Evolutionary conservation across 2,797 vertebrate species (phyloP).

Genomic region (Cyprinella venusta): DNA sequence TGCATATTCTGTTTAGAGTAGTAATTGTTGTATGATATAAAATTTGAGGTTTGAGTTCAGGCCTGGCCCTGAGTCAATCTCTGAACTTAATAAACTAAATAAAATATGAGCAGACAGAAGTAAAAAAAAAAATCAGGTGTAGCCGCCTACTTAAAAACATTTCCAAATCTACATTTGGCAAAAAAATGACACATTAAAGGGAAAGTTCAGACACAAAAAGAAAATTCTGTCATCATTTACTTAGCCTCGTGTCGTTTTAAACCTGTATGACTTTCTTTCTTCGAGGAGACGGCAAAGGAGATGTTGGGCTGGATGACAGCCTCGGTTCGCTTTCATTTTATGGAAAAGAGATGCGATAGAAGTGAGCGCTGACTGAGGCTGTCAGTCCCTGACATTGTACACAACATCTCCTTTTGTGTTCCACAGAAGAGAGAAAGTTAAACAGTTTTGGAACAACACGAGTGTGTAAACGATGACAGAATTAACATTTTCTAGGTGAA

Average conservation of each 20-base stretch:
- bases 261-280: slow-evolving; percentile 7
- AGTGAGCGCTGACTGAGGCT: slow-evolving; percentile 3
- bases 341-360: slow-evolving; percentile 1
- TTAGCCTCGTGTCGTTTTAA: neutral
- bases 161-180: slow-evolving; percentile 11
- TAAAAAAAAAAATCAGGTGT: neutral
- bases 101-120: slow-evolving; percentile 4
- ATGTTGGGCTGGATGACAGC: slow-evolving; percentile 6
- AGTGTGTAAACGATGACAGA: slow-evolving; percentile 1
- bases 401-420: slow-evolving; percentile 12
- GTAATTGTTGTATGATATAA: neutral
- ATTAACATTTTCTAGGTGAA: neutral
- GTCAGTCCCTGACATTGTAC: slow-evolving; percentile 11
- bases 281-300: neutral
- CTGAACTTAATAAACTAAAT: neutral
- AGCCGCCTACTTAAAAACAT: neutral
- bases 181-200: slow-evolving; percentile 4
- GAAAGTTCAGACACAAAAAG: neutral
- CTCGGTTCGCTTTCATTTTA: slow-evolving; percentile 20
- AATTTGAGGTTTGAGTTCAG: slow-evolving; percentile 2
- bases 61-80: neutral
- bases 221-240: neutral
- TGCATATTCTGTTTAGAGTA: too few species aligned
- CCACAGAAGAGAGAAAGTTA: neutral
- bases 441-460: neutral